Percentiles rank a stretch among this genome's conserved stretches.
These are phyloP conservation scores for Halcyon leucocephala DNA, from an alignment of 2,797 vertebrate genomes.

Conservation along the genomic window DNA sequence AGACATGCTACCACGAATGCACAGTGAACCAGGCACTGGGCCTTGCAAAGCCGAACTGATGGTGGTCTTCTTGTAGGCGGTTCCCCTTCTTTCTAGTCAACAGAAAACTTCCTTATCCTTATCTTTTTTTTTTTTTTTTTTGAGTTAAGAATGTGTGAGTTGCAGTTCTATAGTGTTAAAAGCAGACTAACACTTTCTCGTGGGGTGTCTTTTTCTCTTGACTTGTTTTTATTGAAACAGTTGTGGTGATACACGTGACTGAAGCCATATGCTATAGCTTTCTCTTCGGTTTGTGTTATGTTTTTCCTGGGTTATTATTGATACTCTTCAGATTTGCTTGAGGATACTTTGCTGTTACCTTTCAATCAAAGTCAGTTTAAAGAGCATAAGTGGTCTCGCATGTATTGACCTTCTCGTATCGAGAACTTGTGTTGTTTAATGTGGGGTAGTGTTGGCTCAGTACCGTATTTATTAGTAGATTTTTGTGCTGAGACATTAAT, in stretches of 20 bases:
- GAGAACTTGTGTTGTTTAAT: background rate
- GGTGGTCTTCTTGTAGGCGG: background rate
- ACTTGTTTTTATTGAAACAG: background rate
- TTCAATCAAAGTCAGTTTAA: background rate
- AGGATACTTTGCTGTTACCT: background rate
- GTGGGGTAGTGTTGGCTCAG: background rate
- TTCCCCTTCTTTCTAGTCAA: background rate
- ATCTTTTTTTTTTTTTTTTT: background rate
- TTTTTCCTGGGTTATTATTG: background rate
- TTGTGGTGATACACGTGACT: accelerated
- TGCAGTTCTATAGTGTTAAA: background rate
- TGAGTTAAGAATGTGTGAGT: background rate
- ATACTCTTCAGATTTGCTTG: background rate
- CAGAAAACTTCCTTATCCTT: background rate
- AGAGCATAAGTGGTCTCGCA: background rate
- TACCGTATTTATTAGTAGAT: background rate
- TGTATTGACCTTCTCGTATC: background rate
- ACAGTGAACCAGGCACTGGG: background rate
- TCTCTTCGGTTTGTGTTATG: background rate
- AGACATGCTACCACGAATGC: background rate
- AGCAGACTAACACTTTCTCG: background rate
- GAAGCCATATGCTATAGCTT: background rate
- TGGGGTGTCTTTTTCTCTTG: background rate
- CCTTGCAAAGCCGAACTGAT: background rate
- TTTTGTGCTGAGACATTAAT: background rate